Evolutionary conservation across 2,113 vertebrate species (phyloP).

Genomic region (Pedionomus torquatus): DNA sequence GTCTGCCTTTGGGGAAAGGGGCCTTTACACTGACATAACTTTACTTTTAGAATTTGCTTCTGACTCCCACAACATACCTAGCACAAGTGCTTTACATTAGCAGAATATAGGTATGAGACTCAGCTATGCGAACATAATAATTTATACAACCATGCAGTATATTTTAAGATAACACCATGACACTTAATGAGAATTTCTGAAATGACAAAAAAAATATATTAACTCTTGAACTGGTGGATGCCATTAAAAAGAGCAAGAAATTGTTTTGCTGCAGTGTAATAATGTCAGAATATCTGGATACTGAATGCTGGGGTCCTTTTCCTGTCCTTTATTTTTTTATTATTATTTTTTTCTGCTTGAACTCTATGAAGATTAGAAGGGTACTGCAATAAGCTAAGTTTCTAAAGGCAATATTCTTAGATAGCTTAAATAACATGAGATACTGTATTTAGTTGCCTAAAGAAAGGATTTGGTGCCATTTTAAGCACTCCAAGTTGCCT

Average conservation of each 20-base stretch:
- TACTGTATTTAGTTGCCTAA: neutral
- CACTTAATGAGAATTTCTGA: neutral
- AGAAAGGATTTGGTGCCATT: neutral
- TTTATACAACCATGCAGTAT: neutral
- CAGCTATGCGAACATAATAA: neutral
- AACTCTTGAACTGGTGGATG: neutral
- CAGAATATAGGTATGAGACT: neutral
- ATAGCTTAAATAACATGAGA: neutral
- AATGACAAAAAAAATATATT: neutral
- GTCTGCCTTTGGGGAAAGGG: constrained; percentile 4
- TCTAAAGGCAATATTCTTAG: neutral
- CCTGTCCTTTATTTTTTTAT: neutral
- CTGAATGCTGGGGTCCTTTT: neutral
- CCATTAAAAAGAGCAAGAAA: neutral
- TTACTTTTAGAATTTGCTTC: constrained; percentile 41
- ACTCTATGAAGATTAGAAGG: neutral
- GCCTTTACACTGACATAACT: neutral
- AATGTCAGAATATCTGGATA: neutral
- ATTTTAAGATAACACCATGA: neutral
- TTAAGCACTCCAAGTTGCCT: neutral
- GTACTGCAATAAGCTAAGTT: neutral
- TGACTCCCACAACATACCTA: neutral
- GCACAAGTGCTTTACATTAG: neutral
- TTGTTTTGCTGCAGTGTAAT: neutral
- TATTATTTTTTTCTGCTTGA: neutral